Conservation (phyloP, 2,797 vertebrate genomes). For the Eulemur rubriventer region DNA sequence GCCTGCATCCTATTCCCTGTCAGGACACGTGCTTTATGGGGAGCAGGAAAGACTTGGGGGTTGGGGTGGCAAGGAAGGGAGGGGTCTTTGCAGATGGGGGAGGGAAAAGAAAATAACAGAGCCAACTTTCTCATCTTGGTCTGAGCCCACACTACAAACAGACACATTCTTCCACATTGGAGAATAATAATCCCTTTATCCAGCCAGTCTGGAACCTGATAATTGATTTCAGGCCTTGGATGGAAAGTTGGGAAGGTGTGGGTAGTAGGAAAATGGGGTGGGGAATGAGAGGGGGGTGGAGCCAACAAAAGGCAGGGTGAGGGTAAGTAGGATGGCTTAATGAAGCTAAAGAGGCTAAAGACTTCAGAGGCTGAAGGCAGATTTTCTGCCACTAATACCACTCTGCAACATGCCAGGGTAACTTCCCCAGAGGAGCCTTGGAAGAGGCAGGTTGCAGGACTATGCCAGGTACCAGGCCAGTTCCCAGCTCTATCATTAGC, state of each 20-base stretch:
- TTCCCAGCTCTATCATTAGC: not conserved
- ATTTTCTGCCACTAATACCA: not conserved
- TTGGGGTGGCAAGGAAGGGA: not conserved
- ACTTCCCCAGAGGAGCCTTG: not conserved
- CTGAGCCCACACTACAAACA: constrained; percentile 46
- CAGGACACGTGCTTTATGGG: not conserved
- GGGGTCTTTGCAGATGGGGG: constrained; percentile 15
- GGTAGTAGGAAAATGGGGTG: constrained; percentile 35
- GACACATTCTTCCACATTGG: constrained; percentile 38
- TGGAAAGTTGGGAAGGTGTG: constrained; percentile 60
- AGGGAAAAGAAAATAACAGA: constrained; percentile 32
- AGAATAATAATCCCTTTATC: constrained; percentile 69
- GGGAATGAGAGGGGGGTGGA: not conserved
- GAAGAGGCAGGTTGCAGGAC: not conserved
- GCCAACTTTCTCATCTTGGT: constrained; percentile 55
- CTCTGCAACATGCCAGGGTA: not conserved
- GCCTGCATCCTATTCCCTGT: not conserved
- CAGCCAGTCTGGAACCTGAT: constrained; percentile 55
- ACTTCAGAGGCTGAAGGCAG: not conserved
- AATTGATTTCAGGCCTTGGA: constrained; percentile 57
- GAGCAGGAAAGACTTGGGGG: not conserved
- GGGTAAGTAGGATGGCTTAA: not conserved
- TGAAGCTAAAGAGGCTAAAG: not conserved
- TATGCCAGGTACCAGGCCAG: not conserved
- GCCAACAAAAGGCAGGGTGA: constrained; percentile 25